These are phyloP conservation scores for Echinops telfairi DNA, from an alignment of 2,113 vertebrate species.

Conservation along the genomic window DNA sequence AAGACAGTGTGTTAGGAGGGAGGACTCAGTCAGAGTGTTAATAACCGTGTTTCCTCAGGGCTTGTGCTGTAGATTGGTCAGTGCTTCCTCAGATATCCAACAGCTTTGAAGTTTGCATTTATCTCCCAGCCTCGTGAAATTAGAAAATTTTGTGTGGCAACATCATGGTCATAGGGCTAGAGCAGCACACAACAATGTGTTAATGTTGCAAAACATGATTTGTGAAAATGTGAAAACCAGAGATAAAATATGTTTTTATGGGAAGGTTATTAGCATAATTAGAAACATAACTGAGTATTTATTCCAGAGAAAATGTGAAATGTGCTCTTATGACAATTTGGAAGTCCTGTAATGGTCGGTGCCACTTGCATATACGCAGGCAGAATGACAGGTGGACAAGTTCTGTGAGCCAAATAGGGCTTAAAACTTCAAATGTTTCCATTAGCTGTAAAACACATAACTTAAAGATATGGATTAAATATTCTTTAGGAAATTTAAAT, in stretches of 20 bases:
- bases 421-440: slow-evolving; percentile 21
- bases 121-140: background rate
- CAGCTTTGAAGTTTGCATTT: slow-evolving; percentile 39
- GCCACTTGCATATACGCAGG: background rate
- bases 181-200: slow-evolving; percentile 12
- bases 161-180: slow-evolving; percentile 2
- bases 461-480: background rate
- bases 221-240: slow-evolving; percentile 47
- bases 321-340: slow-evolving; percentile 18
- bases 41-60: background rate
- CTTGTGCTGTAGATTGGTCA: background rate
- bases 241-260: slow-evolving; percentile 51
- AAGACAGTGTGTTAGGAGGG: background rate
- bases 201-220: slow-evolving; percentile 41
- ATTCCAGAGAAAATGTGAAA: slow-evolving; percentile 29
- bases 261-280: background rate
- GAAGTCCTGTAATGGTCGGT: background rate
- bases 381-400: background rate
- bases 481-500: slow-evolving; percentile 28
- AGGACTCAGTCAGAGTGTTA: background rate
- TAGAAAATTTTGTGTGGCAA: slow-evolving; percentile 13
- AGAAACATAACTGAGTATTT: slow-evolving; percentile 13
- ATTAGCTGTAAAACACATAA: background rate
- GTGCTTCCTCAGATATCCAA: background rate
- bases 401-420: background rate